These are phyloP conservation scores for Neopipo cinnamomea DNA, from an alignment of 2,113 vertebrate species.

Conservation along the genomic window DNA sequence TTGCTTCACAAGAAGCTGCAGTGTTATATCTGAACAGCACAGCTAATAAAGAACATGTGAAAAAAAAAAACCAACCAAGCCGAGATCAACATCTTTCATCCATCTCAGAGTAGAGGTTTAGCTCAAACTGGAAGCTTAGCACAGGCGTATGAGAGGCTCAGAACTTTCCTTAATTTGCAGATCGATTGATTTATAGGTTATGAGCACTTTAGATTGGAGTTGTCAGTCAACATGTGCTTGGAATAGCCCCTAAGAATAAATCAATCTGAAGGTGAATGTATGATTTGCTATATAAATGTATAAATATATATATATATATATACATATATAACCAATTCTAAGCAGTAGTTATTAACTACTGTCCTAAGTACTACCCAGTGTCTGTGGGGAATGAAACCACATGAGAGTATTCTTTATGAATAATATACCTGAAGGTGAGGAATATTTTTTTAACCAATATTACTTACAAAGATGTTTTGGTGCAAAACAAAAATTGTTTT, in stretches of 20 bases:
- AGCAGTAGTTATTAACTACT: neutral
- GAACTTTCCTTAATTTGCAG: neutral
- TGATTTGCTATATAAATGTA: neutral
- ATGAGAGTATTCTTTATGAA: neutral
- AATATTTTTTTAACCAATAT: neutral
- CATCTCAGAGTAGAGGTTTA: neutral
- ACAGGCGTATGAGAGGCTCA: neutral
- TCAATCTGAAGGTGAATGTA: neutral
- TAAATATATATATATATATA: rapidly evolving
- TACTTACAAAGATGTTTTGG: neutral
- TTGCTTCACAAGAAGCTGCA: neutral
- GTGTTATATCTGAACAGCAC: neutral
- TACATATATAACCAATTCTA: neutral
- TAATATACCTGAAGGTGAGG: neutral
- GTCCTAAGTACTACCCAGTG: neutral
- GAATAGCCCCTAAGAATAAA: neutral
- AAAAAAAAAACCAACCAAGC: neutral
- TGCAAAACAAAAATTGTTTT: neutral
- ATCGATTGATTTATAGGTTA: neutral
- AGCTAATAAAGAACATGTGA: neutral
- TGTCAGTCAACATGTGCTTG: neutral
- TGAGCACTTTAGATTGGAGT: neutral
- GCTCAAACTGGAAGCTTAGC: neutral
- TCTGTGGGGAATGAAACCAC: neutral
- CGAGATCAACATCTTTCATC: neutral